A percentile compares a stretch with the other conserved stretches of the same genome.
phyloP scores from a whole-genome alignment of 1,140 invertebrate genomes.

The Aphelinus certus region DNA sequence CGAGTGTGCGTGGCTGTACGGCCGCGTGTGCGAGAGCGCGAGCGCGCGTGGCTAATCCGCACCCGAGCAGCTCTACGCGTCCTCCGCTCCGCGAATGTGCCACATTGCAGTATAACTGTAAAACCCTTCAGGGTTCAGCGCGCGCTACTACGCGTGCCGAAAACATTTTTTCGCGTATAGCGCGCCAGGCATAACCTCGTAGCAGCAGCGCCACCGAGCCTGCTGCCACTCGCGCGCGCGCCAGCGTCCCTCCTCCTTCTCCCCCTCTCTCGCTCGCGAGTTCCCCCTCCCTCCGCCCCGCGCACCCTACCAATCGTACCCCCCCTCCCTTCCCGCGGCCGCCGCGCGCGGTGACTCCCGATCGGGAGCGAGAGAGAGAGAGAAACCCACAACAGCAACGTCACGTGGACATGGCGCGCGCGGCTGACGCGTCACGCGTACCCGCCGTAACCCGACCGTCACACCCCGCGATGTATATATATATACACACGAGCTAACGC shows the following conservation, averaged over 20 bases:
- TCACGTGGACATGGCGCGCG: background rate
- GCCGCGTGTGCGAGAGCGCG: background rate
- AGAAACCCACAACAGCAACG: background rate
- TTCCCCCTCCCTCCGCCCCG: no score
- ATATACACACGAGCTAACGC: background rate
- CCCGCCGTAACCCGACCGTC: no score
- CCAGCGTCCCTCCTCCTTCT: slow-evolving; percentile 18
- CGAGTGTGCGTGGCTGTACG: no score
- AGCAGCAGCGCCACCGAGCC: background rate
- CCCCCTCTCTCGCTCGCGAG: slow-evolving; percentile 4
- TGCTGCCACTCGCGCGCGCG: slow-evolving; percentile 18
- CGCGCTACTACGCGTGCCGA: slow-evolving; percentile 61
- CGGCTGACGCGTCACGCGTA: no score
- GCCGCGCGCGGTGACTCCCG: background rate
- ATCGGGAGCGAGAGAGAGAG: no score
- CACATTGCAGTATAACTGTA: slow-evolving; percentile 67
- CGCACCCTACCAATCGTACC: background rate
- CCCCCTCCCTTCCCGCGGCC: background rate
- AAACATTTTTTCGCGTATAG: slow-evolving; percentile 60
- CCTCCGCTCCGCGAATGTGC: slow-evolving; percentile 66
- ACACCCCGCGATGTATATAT: background rate
- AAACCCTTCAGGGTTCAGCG: slow-evolving; percentile 66
- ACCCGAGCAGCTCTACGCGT: slow-evolving; percentile 57
- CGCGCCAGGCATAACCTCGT: slow-evolving; percentile 63
- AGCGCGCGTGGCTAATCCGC: slow-evolving; percentile 18